Base-by-base conservation (phyloP, 1,140 invertebrate species). In the Ceratina japonica region DNA sequence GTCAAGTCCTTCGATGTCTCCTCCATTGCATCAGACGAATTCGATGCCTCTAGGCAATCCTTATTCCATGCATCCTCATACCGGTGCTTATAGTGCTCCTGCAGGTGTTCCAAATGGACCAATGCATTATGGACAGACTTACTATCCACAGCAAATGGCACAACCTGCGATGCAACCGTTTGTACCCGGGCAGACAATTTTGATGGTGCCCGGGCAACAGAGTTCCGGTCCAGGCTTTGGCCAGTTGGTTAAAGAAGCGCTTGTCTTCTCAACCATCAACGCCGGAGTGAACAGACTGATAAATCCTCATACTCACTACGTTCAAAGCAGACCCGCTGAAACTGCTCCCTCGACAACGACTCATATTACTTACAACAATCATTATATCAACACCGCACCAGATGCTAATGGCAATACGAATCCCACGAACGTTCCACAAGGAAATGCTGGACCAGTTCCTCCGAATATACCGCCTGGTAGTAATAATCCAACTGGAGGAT, bases 331-430 rank as follows among this genome's bases (percentile, higher is more conserved):
- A 56, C 52, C 75, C 1, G 18, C 31, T n/a, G 70, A 20, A 3
- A 18, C 31, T 65, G 20, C 52, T 7, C 4, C 74, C 49, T 72
- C 75, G 4, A 58, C 74, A 7, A 76, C 72, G 49, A 90, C 89
- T 51, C 88, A 90, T 63, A 81, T 90, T 16, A 90, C 88, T 69
- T 87, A 90, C 27, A 90, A 89, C 61, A 90, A 91, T 80, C 82
- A 91, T 44, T 83, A 89, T 37, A 81, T 79, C 8, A 89, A 88
- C 51, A 62, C 49, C 71, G 37, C 24, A 65, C 62, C 83, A 49
- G 71, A 65, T 18, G 16, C 4, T 16, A 54, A 27, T 58, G 71
- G 70, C 63, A 79, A 65, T 31, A 20, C 58, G 52, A 51, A 52
- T 63, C 24, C 49, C 0, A 8, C 62, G 16, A 79, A 52, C 20